A percentile compares a stretch with the other conserved stretches of the same genome.
Evolutionary conservation across 2,113 vertebrate genomes (phyloP).

Genomic region (Craseonycteris thonglongyai): DNA sequence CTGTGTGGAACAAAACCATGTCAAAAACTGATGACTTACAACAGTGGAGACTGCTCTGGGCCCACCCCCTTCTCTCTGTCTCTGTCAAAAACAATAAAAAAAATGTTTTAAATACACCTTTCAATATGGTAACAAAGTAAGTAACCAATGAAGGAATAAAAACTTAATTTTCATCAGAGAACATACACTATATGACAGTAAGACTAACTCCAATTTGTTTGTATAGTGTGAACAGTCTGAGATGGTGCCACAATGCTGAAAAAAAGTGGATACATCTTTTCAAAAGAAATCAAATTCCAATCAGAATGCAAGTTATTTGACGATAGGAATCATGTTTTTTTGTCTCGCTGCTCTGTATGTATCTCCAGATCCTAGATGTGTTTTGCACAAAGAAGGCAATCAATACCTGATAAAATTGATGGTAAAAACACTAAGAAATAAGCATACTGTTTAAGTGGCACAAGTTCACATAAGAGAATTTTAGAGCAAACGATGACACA

Average conservation of each 20-base stretch:
- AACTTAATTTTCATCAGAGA: background rate
- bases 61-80: too few relatives aligned
- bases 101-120: background rate
- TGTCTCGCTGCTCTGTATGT: background rate
- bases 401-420: background rate
- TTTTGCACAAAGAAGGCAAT: background rate
- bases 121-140: background rate
- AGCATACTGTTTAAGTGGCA: background rate
- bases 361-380: background rate
- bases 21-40: too few relatives aligned
- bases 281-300: slow-evolving; percentile 9
- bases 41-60: too few relatives aligned
- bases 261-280: background rate
- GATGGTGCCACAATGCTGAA: background rate
- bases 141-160: background rate
- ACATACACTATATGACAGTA: background rate
- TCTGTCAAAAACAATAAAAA: too few relatives aligned
- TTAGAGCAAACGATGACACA: background rate
- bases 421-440: slow-evolving; percentile 12
- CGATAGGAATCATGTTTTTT: background rate
- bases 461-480: background rate
- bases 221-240: background rate
- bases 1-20: too few relatives aligned
- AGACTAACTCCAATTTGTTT: background rate
- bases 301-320: background rate